These are phyloP conservation scores for Strigamia crassipes DNA, from an alignment of 2,888 invertebrate species.

Conservation along the genomic window DNA sequence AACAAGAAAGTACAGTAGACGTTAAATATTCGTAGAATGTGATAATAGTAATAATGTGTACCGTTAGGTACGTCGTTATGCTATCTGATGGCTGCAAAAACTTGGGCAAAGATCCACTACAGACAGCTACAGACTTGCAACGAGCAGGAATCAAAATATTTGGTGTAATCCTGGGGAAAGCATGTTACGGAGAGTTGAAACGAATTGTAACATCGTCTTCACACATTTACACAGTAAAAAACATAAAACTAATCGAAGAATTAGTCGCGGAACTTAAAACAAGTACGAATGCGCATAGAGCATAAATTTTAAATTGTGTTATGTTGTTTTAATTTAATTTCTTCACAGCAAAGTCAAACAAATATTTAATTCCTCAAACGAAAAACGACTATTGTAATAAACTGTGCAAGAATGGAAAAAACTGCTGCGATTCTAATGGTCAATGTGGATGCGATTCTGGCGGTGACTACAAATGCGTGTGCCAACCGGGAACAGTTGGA, in stretches of 20 bases:
- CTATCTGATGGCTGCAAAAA: not conserved
- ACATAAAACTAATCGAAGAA: not conserved
- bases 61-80: not conserved
- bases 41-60: not conserved
- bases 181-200: not conserved
- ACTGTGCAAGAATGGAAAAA: not conserved
- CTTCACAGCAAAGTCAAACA: conserved; percentile 10
- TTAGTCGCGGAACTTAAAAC: not conserved
- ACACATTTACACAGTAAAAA: not conserved
- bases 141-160: not conserved
- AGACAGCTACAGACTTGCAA: not conserved
- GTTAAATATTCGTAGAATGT: not conserved
- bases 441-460: conserved; percentile 18
- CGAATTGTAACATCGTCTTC: not conserved
- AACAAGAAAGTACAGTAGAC: not conserved
- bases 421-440: conserved; percentile 10
- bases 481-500: not conserved
- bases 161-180: not conserved
- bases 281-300: not conserved
- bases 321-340: not conserved
- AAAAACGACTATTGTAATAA: not conserved
- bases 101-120: conserved; percentile 13
- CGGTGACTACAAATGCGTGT: conserved; percentile 3
- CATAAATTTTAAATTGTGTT: not conserved
- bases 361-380: not conserved